Conservation (phyloP, 2,113 vertebrate genomes). For the Aldabrachelys gigantea region DNA sequence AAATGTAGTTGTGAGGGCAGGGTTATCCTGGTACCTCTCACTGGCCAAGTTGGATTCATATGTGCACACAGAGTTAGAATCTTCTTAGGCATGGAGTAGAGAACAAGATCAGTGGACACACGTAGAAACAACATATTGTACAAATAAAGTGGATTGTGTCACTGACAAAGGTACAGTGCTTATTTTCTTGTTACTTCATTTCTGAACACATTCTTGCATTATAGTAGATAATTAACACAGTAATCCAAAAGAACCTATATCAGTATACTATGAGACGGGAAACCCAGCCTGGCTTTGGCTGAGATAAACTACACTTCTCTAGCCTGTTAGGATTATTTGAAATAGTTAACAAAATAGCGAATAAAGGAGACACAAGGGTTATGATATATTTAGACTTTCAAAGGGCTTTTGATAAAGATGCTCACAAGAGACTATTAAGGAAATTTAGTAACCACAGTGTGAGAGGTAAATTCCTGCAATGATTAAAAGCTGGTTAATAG, state of each 20-base stretch:
- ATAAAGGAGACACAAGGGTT: neutral
- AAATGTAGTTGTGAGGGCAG: constrained; percentile 45
- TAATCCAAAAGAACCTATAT: neutral
- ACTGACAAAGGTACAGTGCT: neutral
- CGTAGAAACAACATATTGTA: neutral
- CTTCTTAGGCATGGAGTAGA: neutral
- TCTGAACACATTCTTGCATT: neutral
- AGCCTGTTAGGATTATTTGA: constrained; percentile 7
- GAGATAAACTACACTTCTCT: neutral
- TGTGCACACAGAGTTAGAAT: neutral
- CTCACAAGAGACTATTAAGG: constrained; percentile 49
- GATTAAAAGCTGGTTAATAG: constrained; percentile 53
- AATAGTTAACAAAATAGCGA: constrained; percentile 14
- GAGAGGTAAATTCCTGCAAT: constrained; percentile 46
- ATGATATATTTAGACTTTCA: constrained; percentile 16
- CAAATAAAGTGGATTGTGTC: neutral
- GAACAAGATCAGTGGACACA: neutral
- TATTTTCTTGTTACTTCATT: neutral
- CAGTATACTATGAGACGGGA: neutral
- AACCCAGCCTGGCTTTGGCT: neutral
- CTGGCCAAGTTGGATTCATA: neutral
- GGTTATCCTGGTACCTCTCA: neutral
- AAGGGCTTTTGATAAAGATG: constrained; percentile 57
- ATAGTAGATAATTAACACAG: neutral
- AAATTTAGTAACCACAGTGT: constrained; percentile 54